Base-by-base conservation (phyloP, 2,797 vertebrate genomes). In the Enteromius radiatus region DNA sequence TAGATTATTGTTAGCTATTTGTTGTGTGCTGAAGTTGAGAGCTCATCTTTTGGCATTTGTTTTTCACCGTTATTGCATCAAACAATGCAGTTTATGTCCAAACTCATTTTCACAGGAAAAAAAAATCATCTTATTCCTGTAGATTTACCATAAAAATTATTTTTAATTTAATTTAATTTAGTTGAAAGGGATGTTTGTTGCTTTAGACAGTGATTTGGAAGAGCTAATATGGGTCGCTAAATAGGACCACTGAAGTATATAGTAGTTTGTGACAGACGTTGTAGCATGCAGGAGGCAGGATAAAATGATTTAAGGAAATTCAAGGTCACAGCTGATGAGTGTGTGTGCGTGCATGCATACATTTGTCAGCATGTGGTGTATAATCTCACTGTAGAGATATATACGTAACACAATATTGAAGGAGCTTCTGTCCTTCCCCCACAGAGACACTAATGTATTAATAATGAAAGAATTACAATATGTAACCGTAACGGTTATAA, bases 301-400 rank as follows among this genome's bases (percentile, higher is more conserved):
- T 75, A 56, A 38, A 75, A 33, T 31, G 36, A 11, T 64, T 45
- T 10, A 64, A 45, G 10, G 56, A 43, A 19, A 45, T 61, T 8
- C 75, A 77, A 77, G 38, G 75, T 77, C 38, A 45, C 14, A 26
- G 9, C 15, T 63, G 75, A 45, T 59, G 54, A 12, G 54, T 59
- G 54, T 41, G n/a, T 11, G 5, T 2, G 49, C 61, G 31, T 15
- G 28, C 14, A 11, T 43, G 73, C 15, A 17, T 23, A 38, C 36
- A 56, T 56, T 59, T 15, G n/a, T 61, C 54, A 59, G 52, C 52
- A 54, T 61, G 56, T 76, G 74, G 36, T 2, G 23, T 43, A 43
- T 76, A 61, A 76, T 43, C 36, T 43, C 36, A 59, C 54, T 61
- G 5, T 5, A 59, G 74, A 11, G 9, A 61, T 61, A 43, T 76